Conservation (phyloP, 2,113 vertebrate species). For the Madoqua kirkii region DNA sequence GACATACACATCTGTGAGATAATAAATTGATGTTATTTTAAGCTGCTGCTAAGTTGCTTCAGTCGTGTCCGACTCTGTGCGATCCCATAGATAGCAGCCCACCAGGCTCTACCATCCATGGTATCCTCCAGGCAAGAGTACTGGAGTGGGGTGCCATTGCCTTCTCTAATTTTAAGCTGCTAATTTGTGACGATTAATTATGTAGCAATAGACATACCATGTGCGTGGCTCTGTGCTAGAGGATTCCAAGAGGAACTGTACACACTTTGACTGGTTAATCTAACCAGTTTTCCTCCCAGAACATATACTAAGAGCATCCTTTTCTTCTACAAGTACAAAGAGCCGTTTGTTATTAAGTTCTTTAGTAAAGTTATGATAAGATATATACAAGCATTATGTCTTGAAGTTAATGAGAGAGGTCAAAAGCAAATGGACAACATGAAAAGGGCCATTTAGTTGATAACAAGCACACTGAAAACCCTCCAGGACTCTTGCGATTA, state of each 20-base stretch:
- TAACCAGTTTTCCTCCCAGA: neutral
- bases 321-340: neutral
- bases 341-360: neutral
- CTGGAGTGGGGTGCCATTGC: too few species aligned
- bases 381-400: neutral
- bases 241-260: neutral
- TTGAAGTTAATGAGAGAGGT: neutral
- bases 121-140: too few species aligned
- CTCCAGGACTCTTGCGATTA: too few species aligned
- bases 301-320: neutral
- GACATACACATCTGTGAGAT: neutral
- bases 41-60: neutral
- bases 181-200: neutral
- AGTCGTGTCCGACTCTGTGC: too few species aligned
- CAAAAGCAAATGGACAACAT: neutral
- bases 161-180: neutral
- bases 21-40: neutral
- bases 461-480: neutral
- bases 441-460: neutral
- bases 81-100: too few species aligned
- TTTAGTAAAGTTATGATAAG: neutral
- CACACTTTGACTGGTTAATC: neutral
- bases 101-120: too few species aligned
- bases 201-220: neutral
- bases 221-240: neutral